A percentile compares a stretch with the other conserved stretches of the same genome.
phyloP scores from a whole-genome alignment of 1,140 invertebrate species.

The Apis cerana region DNA sequence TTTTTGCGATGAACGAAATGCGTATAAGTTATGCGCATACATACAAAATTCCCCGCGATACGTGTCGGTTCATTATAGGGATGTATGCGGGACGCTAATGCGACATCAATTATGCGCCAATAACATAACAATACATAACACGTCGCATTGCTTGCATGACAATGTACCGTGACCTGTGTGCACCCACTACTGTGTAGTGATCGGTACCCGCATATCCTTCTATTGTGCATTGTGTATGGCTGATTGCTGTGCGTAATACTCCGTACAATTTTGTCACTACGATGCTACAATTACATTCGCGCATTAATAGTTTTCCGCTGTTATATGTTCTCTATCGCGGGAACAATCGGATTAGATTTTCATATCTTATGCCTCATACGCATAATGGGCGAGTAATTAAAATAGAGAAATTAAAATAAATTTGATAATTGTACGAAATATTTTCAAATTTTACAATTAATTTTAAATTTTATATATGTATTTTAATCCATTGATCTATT shows the following conservation, averaged over 20 bases:
- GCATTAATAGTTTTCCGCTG: conserved; percentile 50
- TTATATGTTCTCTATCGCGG: not conserved
- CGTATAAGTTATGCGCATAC: conserved; percentile 24
- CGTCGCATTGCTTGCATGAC: conserved; percentile 76
- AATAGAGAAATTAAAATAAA: not conserved
- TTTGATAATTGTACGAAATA: not conserved
- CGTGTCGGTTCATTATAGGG: conserved; percentile 72
- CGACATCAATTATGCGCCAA: conserved; percentile 77
- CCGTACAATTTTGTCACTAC: conserved; percentile 69
- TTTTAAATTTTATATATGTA: too few species aligned
- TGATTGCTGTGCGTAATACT: conserved; percentile 70
- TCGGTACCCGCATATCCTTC: conserved; percentile 70
- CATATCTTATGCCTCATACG: not conserved
- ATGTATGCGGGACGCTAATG: conserved; percentile 72
- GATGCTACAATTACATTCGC: conserved; percentile 60
- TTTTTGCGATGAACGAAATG: conserved; percentile 40
- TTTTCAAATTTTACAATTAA: not conserved
- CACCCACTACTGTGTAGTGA: conserved; percentile 21
- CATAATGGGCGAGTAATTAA: not conserved
- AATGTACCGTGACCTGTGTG: conserved; percentile 60
- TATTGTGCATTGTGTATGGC: conserved; percentile 68
- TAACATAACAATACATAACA: conserved; percentile 78
- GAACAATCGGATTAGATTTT: not conserved
- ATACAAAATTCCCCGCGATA: conserved; percentile 52
- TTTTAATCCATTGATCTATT: too few species aligned